Conservation (phyloP, 2,113 vertebrate species). For the Illadopsis cleaveri region DNA sequence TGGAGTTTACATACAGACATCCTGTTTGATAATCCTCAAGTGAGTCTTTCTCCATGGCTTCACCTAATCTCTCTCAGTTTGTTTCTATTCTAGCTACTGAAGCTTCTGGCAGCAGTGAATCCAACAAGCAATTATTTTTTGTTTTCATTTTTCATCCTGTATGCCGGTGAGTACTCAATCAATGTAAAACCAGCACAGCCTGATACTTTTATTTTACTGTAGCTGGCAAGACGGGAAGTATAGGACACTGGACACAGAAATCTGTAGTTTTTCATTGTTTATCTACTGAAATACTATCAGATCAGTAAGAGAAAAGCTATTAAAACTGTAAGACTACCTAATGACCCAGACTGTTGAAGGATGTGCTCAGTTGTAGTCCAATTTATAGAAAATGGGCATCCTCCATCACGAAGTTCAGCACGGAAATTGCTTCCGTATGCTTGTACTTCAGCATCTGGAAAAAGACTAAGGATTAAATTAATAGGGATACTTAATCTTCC, state of each 20-base stretch:
- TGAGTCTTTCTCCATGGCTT: not conserved
- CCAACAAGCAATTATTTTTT: not conserved
- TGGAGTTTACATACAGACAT: not conserved
- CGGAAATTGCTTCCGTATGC: conserved; percentile 40
- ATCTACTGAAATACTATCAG: not conserved
- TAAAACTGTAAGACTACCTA: not conserved
- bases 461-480: conserved; percentile 45
- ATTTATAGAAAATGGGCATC: conserved; percentile 38
- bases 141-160: not conserved
- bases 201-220: not conserved
- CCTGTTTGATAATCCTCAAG: not conserved
- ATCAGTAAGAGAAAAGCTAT: not conserved
- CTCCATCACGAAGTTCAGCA: conserved; percentile 27
- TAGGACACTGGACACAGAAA: not conserved
- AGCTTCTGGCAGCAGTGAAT: not conserved
- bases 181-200: not conserved
- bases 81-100: not conserved
- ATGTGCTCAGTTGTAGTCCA: conserved; percentile 3
- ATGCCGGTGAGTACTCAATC: not conserved
- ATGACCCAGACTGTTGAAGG: not conserved
- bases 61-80: not conserved
- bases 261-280: not conserved
- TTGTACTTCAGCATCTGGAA: conserved; percentile 45
- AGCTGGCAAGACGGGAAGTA: not conserved
- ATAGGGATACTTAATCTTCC: conserved; percentile 51